Evolutionary conservation across 2,113 vertebrate species (phyloP).

Genomic region (Peromyscus polionotus): DNA sequence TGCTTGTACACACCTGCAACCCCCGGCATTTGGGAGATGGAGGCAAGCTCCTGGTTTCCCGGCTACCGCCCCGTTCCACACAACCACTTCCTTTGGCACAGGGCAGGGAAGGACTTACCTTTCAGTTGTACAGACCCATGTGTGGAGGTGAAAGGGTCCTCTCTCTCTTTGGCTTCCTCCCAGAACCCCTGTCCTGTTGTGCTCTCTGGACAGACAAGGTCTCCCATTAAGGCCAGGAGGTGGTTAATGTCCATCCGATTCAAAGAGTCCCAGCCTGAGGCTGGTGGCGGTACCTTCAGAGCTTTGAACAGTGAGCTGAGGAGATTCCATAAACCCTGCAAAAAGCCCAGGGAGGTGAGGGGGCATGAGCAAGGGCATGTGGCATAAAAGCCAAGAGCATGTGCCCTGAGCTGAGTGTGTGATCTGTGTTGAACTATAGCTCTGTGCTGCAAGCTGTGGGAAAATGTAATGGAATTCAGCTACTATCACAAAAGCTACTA

Average conservation of each 20-base stretch:
- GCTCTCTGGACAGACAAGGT: constrained; percentile 92
- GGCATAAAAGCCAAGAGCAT: not conserved
- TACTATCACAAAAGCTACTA: too few species aligned
- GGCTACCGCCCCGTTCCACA: not conserved
- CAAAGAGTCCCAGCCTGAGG: constrained; percentile 83
- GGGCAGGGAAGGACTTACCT: constrained; percentile 86
- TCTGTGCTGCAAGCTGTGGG: not conserved
- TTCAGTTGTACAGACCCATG: constrained; percentile 87
- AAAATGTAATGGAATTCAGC: too few species aligned
- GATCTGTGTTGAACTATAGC: not conserved
- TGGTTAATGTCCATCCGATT: constrained; percentile 92
- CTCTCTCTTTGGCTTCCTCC: constrained; percentile 86
- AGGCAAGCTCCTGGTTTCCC: not conserved
- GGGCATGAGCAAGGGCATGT: not conserved
- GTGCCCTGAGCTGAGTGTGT: rapidly evolving
- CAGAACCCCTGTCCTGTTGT: constrained; percentile 85
- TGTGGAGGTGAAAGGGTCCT: constrained; percentile 85
- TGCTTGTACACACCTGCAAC: not conserved
- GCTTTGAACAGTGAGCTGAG: constrained; percentile 92
- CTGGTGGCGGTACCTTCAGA: constrained; percentile 89
- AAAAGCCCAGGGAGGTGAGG: not conserved
- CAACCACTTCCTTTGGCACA: not conserved
- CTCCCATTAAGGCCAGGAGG: constrained; percentile 93
- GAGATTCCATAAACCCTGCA: constrained; percentile 93
- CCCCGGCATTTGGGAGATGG: not conserved